Conservation (phyloP, 2,888 invertebrate genomes). For the Cryptus armator region DNA sequence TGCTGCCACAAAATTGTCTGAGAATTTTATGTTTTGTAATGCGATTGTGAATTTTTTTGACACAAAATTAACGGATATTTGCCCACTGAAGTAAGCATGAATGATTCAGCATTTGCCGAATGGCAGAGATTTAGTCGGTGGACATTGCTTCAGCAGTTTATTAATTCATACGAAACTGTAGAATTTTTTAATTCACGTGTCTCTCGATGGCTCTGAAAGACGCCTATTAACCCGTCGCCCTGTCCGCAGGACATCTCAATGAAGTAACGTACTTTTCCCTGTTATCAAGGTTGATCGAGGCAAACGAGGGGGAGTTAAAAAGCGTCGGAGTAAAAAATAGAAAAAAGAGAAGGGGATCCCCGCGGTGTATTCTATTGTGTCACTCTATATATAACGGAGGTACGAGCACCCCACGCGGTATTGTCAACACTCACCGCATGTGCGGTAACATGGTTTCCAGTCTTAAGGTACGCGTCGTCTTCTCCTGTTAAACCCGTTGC, state of each 20-base stretch:
- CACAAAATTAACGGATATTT: neutral
- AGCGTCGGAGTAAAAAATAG: slow-evolving; percentile 62
- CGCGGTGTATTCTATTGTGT: slow-evolving; percentile 80
- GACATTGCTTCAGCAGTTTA: slow-evolving; percentile 22
- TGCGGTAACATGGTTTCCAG: slow-evolving; percentile 85
- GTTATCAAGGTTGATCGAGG: slow-evolving; percentile 66
- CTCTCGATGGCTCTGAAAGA: slow-evolving; percentile 31
- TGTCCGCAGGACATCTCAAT: slow-evolving; percentile 28
- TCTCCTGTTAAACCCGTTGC: slow-evolving; percentile 55
- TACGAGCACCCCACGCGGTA: slow-evolving; percentile 81
- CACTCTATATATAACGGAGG: slow-evolving; percentile 84
- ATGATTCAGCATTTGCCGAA: slow-evolving; percentile 11
- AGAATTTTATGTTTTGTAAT: neutral
- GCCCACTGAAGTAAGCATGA: neutral
- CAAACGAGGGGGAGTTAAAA: slow-evolving; percentile 48
- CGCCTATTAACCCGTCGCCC: neutral
- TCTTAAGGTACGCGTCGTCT: slow-evolving; percentile 80
- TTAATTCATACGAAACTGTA: neutral
- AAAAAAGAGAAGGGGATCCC: slow-evolving; percentile 64
- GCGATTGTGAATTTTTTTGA: neutral
- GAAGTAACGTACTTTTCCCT: slow-evolving; percentile 34
- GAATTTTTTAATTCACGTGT: slow-evolving; percentile 20
- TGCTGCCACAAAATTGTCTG: neutral
- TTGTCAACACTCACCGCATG: slow-evolving; percentile 84
- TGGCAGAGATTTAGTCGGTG: neutral